Conservation (phyloP, 1,140 invertebrate species). For the Nylanderia fulva region DNA sequence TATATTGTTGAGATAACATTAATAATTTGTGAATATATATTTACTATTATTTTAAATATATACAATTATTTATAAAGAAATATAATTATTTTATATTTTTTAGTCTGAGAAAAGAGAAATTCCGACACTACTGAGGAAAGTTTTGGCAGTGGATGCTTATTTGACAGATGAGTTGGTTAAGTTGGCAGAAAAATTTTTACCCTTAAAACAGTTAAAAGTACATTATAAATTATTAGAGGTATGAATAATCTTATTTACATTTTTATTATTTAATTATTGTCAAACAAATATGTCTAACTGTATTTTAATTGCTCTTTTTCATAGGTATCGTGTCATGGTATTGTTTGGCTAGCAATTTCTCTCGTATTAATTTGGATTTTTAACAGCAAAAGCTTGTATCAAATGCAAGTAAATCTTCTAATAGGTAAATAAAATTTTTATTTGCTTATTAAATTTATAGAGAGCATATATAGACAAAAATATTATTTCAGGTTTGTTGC, state of each 20-base stretch:
- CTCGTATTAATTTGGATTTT: slow-evolving; percentile 91
- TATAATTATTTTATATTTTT: slow-evolving; percentile 19
- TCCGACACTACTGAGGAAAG: slow-evolving; percentile 85
- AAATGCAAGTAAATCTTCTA: slow-evolving; percentile 94
- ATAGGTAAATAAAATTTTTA: slow-evolving; percentile 87
- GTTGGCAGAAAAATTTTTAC: slow-evolving; percentile 86
- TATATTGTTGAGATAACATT: background rate
- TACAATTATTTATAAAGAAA: background rate
- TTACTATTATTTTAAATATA: background rate
- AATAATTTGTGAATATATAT: background rate
- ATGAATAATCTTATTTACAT: slow-evolving; percentile 60
- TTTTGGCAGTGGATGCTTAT: slow-evolving; percentile 88
- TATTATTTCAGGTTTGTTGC: slow-evolving; percentile 90
- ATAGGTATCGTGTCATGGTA: slow-evolving; percentile 95
- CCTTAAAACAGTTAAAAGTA: slow-evolving; percentile 87
- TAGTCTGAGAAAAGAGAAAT: slow-evolving; percentile 81
- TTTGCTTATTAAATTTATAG: slow-evolving; percentile 10
- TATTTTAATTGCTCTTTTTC: slow-evolving; percentile 70
- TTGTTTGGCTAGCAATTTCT: slow-evolving; percentile 92
- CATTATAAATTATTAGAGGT: slow-evolving; percentile 91
- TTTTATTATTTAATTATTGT: background rate
- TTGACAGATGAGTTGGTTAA: slow-evolving; percentile 89
- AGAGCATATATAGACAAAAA: background rate
- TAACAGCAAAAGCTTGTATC: slow-evolving; percentile 88
- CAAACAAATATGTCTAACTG: background rate